Evolutionary conservation across 2,888 invertebrate species (phyloP), one percentile per base, ranked within the genome.

Genomic region (Alloplasta piceator): DNA sequence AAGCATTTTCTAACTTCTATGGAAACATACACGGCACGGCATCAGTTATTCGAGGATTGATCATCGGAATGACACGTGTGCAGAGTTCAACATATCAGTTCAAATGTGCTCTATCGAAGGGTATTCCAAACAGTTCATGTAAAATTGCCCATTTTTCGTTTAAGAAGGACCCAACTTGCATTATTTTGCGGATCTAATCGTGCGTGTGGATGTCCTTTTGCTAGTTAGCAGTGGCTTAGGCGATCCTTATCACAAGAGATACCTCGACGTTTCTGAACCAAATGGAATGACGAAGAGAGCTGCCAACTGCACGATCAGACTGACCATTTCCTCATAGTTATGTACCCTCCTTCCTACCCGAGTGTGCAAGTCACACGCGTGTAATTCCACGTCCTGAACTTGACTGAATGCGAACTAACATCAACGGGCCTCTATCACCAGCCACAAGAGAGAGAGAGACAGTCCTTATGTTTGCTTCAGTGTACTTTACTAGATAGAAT

Each of bases 341-440:
- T 61, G 55, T 26, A 46, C 38, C 46, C 9, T 73, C 61, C 26
- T 26, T 26, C 26, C 26, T 3, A 26, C 26, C 1, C 78, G 74
- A 41, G 67, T 74, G 66, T 78, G 67, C 67, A 78, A 81, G 70
- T 74, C 74, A 56, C 58, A 63, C 71, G 52, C 36, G 36, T 75
- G 78, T 78, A 81, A 78, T 81, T 81, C 16, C 41, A 71, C 74
- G 71, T 81, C 78, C 81, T 74, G 38, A 66, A 74, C 78, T 16
- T 16, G 48, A 75, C 74, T 56, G 78, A 73, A 76, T 77, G 52
- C 46, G 56, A 78, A 74, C 55, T 55, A 58, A 3, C 26, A 26
- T 26, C 26, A 26, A 26, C 26, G 26, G 66, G 70, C n/a, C 66
- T 81, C 48, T 70, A 61, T 67, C 66, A 12, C 26, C 16, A 41